phyloP scores from a whole-genome alignment of 1,140 invertebrate species.

The Arion vulgaris region DNA sequence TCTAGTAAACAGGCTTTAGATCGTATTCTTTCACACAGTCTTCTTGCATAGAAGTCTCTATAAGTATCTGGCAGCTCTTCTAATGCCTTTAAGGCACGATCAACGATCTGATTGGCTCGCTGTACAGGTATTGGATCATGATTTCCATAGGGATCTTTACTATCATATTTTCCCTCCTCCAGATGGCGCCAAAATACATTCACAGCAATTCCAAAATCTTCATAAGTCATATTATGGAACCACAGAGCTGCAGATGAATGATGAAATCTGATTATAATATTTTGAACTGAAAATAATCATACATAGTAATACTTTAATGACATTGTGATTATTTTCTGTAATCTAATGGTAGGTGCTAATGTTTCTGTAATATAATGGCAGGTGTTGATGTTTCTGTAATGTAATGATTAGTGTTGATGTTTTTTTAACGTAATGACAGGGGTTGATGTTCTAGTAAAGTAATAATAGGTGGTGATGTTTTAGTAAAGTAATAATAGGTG shows the following conservation, averaged over 20 bases:
- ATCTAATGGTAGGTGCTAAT: too few species aligned
- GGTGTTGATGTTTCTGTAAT: too few species aligned
- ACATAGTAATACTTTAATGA: too few species aligned
- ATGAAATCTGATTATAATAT: neutral
- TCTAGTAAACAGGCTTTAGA: slow-evolving; percentile 47
- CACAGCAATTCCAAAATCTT: slow-evolving; percentile 76
- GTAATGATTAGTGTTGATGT: too few species aligned
- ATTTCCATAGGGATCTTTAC: slow-evolving; percentile 78
- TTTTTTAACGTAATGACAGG: too few species aligned
- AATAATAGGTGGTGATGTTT: too few species aligned
- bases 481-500: too few species aligned
- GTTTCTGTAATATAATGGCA: too few species aligned
- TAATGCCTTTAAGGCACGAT: slow-evolving; percentile 73
- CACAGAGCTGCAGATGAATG: slow-evolving; percentile 74
- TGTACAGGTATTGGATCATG: slow-evolving; percentile 75
- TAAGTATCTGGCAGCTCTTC: slow-evolving; percentile 75
- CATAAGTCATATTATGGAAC: slow-evolving; percentile 77
- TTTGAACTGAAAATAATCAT: too few species aligned
- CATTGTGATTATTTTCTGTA: too few species aligned
- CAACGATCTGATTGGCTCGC: slow-evolving; percentile 73
- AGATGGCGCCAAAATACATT: slow-evolving; percentile 79
- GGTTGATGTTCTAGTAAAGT: too few species aligned
- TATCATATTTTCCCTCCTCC: slow-evolving; percentile 73
- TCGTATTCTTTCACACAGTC: slow-evolving; percentile 70
- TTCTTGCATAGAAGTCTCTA: slow-evolving; percentile 74